Base-by-base conservation (phyloP, 2,797 vertebrate species). In the Etheostoma nigrum region DNA sequence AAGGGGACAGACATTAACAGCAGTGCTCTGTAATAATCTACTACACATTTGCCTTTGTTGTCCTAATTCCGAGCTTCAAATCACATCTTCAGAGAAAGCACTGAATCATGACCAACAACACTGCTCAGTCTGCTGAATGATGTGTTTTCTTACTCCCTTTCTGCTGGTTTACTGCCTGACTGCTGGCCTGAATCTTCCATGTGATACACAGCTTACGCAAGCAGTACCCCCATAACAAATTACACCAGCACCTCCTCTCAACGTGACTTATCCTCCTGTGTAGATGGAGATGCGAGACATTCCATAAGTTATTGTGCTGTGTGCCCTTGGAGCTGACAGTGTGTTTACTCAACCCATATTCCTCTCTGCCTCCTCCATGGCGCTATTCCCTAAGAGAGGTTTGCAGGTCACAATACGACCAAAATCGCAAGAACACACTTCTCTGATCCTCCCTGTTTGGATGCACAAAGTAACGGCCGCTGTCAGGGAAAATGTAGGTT, bases 311-410 rank as follows among this genome's bases (percentile, higher is more conserved):
- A 91, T 89, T 87, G 74, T 86, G 71, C 78, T 49, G 53, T 45
- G 69, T 85, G 91, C 63, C 86, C 89, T 78, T 83, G 84, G 83
- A 91, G 81, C 82, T 74, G 78, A 77, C 60, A 36, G 63, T 66
- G 49, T 91, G 87, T 92, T 93, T 93, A 86, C 86, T 73, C 83
- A 86, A 84, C 75, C 86, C 73, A 14, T 85, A 80, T 84, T 87
- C 77, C 70, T 86, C 51, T 69, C 68, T 61, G 75, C 78, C 75
- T 74, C 73, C 76, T 64, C 36, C 74, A 73, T 63, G 77, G 72
- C 85, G 84, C 54, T 33, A 21, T 76, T 86, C 81, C 79, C 57
- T 77, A 11, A 40, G 67, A 76, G 78, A 88, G 55, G 78, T 84
- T 79, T 86, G 55, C 69, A 76, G 83, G 76, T 84, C 80, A 75